A percentile compares a stretch with the other conserved stretches of the same genome.
These are phyloP conservation scores for Acropora yongei DNA, from an alignment of 64 coral and sea anemone genomes.

Conservation along the genomic window DNA sequence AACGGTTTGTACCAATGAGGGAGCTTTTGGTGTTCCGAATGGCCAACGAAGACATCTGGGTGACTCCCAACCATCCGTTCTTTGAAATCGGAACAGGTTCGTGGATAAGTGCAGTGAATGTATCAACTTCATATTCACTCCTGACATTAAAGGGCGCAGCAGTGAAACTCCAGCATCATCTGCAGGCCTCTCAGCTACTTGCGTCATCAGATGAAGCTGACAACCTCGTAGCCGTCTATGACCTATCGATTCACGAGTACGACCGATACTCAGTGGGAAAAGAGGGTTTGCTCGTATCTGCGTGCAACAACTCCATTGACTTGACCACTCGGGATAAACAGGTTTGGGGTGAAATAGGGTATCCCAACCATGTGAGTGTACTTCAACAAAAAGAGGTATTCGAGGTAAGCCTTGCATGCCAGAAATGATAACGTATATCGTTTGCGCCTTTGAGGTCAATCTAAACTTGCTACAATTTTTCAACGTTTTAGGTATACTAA, in stretches of 20 bases:
- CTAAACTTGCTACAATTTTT: no score
- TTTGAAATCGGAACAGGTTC: slow-evolving; percentile 36
- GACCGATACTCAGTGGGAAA: slow-evolving; percentile 90
- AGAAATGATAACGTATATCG: no score
- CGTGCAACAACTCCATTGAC: slow-evolving; percentile 50
- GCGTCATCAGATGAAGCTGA: not conserved
- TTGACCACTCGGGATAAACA: slow-evolving; percentile 52
- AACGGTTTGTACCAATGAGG: slow-evolving; percentile 45
- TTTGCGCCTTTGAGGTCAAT: no score
- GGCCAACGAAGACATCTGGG: slow-evolving; percentile 72
- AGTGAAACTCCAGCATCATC: slow-evolving; percentile 51
- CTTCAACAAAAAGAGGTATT: no score
- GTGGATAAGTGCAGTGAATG: slow-evolving; percentile 69
- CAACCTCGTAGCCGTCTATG: slow-evolving; percentile 72
- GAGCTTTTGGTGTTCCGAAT: slow-evolving; percentile 73
- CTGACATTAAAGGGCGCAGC: slow-evolving; percentile 60
- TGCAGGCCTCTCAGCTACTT: slow-evolving; percentile 42
- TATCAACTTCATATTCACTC: slow-evolving; percentile 58
- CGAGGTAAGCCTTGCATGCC: no score
- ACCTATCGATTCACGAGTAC: slow-evolving; percentile 82
- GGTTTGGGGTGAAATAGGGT: no score
- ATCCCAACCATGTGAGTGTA: no score
- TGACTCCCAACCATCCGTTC: slow-evolving; percentile 73
- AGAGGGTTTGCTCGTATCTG: slow-evolving; percentile 70
- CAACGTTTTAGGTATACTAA: no score